Conservation (phyloP, 2,888 invertebrate species). For the Nemurella pictetii region DNA sequence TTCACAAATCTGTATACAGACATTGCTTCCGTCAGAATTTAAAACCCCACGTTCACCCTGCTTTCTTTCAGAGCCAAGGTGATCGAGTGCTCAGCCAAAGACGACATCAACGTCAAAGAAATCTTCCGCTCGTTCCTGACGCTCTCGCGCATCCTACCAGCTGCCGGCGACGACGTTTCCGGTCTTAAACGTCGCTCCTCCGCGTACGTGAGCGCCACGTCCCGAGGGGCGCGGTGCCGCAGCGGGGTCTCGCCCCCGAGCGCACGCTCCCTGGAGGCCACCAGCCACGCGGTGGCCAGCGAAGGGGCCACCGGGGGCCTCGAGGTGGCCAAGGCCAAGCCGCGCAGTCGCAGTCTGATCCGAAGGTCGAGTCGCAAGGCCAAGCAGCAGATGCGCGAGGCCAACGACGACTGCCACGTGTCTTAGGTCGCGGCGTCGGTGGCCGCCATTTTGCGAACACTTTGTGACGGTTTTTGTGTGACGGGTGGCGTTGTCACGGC, state of each 20-base stretch:
- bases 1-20: too few relatives aligned
- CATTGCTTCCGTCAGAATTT: too few relatives aligned
- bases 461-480: too few relatives aligned
- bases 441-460: neutral
- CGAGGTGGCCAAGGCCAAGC: conserved; percentile 59
- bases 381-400: conserved; percentile 75
- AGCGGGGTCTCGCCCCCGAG: conserved; percentile 48
- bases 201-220: conserved; percentile 60
- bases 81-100: conserved; percentile 77
- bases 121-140: conserved; percentile 79
- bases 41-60: too few relatives aligned
- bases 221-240: neutral
- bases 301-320: conserved; percentile 47
- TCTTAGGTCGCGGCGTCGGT: conserved; percentile 58
- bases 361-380: conserved; percentile 77
- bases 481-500: too few relatives aligned
- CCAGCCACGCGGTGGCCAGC: conserved; percentile 50
- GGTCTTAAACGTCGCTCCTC: conserved; percentile 72
- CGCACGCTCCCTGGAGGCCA: conserved; percentile 45
- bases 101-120: conserved; percentile 76
- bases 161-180: conserved; percentile 59
- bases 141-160: conserved; percentile 71
- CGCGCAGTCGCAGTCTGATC: conserved; percentile 73
- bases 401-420: conserved; percentile 72
- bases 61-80: conserved; percentile 68